Base-by-base conservation (phyloP, 2,888 invertebrate genomes). In the Crepidodera aurea region DNA sequence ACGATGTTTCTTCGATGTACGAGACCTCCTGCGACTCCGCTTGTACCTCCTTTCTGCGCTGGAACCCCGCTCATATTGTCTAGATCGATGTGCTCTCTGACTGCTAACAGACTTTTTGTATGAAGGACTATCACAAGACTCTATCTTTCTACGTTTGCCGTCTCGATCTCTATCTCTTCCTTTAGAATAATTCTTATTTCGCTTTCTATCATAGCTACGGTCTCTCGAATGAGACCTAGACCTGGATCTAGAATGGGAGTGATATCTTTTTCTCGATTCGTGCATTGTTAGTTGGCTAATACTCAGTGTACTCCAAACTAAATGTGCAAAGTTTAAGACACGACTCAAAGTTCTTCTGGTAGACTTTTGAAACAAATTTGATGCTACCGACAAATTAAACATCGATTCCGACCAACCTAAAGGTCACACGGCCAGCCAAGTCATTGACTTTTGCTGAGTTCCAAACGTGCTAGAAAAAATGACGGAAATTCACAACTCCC, bases 1-100 rank as follows among this genome's bases (percentile, higher is more conserved):
- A 71, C 90, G 87, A 71, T 91, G 87, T 78, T 90, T 89, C 77
- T 90, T 89, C 72, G 89, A 89, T 66, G 90, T 90, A 69, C 92
- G 92, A 70, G 93, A 92, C 79, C 93, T 88, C 72, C 92, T 89
- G 80, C 91, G 89, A 77, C 92, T 92, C 73, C 93, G 88, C 82
- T 93, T 94, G 81, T 92, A 93, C 71, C 93, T 89, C 76, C 92
- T 82, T 85, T 89, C 92, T 82, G 86, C 91, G 83, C 85, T 92
- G 78, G 86, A 91, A 80, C 89, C 92, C 82, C 86, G 88, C 84
- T 87, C 92, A 78, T 86, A 86, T 67, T 85, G 84, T 13, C 86
- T 81, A 13, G 85, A 85, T 68, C 86, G 82, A 73, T 86, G 82
- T 60, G 84, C 84, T 70, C 87, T 82, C 77, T 86, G 86, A 71